Evolutionary conservation across 2,797 vertebrate species (phyloP).

Genomic region (Gorsachius magnificus): DNA sequence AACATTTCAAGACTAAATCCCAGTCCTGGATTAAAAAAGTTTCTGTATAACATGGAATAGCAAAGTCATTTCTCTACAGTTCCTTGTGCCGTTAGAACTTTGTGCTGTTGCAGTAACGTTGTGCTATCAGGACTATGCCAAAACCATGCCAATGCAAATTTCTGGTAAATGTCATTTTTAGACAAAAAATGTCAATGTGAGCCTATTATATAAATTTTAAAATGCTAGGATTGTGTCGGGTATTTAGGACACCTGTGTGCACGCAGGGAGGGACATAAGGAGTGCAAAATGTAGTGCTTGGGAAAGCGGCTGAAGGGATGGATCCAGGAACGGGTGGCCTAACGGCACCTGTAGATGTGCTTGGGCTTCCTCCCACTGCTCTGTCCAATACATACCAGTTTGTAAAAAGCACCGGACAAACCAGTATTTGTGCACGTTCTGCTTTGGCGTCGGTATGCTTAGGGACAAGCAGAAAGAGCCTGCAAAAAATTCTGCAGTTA

Average conservation of each 20-base stretch:
- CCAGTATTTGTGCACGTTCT: neutral
- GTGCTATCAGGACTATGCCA: neutral
- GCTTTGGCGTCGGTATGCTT: neutral
- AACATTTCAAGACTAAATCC: neutral
- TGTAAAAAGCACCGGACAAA: neutral
- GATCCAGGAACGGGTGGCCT: neutral
- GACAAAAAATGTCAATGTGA: neutral
- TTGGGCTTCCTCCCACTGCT: neutral
- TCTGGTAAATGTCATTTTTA: neutral
- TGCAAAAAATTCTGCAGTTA: neutral
- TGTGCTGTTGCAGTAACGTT: constrained; percentile 4
- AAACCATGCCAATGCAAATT: neutral
- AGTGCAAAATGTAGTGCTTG: neutral
- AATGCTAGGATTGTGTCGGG: neutral
- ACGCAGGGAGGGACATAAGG: neutral
- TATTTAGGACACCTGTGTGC: neutral
- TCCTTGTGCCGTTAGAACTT: neutral
- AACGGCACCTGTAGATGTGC: rapidly evolving
- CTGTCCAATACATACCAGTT: neutral
- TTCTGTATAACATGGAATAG: neutral
- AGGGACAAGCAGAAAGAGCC: neutral
- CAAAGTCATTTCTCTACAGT: neutral
- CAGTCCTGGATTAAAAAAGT: neutral
- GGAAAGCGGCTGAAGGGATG: neutral
- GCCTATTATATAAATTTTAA: neutral